Evolutionary conservation across 2,797 vertebrate genomes (phyloP), one percentile per base, ranked within the genome.

Genomic region (Semotilus atromaculatus): DNA sequence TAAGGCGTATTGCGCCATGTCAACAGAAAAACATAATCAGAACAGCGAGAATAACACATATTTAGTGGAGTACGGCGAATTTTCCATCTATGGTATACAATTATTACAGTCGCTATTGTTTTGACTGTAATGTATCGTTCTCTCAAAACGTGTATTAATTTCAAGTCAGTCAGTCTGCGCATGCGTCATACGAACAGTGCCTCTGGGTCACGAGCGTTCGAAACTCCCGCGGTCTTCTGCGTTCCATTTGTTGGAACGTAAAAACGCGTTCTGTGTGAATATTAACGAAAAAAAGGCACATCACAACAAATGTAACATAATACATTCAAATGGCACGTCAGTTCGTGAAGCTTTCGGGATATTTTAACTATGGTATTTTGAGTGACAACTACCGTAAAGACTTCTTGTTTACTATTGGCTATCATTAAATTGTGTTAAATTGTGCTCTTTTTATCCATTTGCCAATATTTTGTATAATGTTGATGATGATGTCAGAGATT

Each of bases 161-260:
- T 11, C 5, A 7, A 4, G 14, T 48, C 14, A 5, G 18, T 23
- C 45, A 7, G 11, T 58, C 36, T 77, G 75, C 55, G 75, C 75
- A 77, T 77, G 75, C 74, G 73, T 21, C 64, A 2, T 10, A 8
- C 62, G 11, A 8, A 8, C 73, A 55, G 48, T 11, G 21, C 7
- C 14, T 38, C 10, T 11, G 31, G 13, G 21, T 36, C 67, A 70
- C 5, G 1, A 36, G 21, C 31, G 21, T 75, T 75, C 19, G 29
- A 74, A 74, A 75, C 72, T 55, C 48, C 3, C 29, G 72, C 72
- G 48, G 11, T 73, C 71, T 73, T 5, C 11, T 71, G 68, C 40
- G 16, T 14, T 18, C n/a, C 26, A 72, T 48, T 29, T 72, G 26
- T 40, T 40, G 5, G 19, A 67, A 9, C 62, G 8, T 5, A 8